Percentiles rank a stretch among this genome's conserved stretches.
Conservation (phyloP, 2,113 vertebrate genomes). For the Oceanites oceanicus region DNA sequence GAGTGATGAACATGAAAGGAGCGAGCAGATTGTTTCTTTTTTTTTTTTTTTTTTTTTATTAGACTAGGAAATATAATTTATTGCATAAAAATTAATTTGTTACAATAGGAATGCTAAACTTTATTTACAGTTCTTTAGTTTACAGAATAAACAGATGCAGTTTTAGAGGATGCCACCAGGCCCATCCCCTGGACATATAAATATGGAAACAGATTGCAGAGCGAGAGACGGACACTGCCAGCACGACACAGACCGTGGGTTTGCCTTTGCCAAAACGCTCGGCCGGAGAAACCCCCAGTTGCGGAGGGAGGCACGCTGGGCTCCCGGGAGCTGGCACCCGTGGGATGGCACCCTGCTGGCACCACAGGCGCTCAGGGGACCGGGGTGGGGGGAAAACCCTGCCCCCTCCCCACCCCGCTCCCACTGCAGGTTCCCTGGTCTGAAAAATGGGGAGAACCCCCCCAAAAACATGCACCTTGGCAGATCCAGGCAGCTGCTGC, state of each 20-base stretch:
- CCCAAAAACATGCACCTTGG: background rate
- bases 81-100: conserved; percentile 99
- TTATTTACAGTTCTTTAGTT: conserved; percentile 94
- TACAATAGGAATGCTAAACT: conserved; percentile 98
- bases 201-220: conserved; percentile 56
- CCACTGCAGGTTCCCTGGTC: background rate
- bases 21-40: background rate
- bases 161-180: conserved; percentile 26
- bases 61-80: conserved; percentile 99
- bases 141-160: conserved; percentile 85
- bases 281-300: background rate
- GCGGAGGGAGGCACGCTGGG: fast-evolving
- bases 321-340: background rate
- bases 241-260: background rate
- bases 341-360: background rate
- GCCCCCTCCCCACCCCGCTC: background rate
- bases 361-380: background rate
- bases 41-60: conserved; percentile 81
- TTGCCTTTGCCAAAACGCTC: background rate
- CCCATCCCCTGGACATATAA: conserved; percentile 51
- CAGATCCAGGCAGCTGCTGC: background rate
- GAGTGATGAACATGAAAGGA: background rate
- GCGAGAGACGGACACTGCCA: conserved; percentile 34
- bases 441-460: background rate
- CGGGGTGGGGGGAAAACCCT: background rate